Evolutionary conservation across 2,888 invertebrate genomes (phyloP).

Genomic region (Schizotus pectinicornis): DNA sequence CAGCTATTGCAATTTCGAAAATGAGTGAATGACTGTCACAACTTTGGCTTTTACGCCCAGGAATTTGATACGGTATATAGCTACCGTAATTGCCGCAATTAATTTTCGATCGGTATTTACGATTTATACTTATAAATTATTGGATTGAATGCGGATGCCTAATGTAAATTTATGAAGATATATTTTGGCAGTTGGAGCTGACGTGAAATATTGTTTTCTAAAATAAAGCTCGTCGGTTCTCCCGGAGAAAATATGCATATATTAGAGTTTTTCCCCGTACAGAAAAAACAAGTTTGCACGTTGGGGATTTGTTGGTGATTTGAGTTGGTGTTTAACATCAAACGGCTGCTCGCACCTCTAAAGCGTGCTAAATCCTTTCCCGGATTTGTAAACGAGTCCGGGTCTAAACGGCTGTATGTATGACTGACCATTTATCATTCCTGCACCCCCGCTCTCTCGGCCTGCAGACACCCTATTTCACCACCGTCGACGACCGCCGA

Average conservation of each 20-base stretch:
- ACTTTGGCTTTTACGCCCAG: too few relatives aligned
- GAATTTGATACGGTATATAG: too few relatives aligned
- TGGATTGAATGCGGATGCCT: neutral
- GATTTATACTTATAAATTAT: constrained; percentile 13
- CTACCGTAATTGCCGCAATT: constrained; percentile 4
- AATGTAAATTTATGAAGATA: constrained; percentile 19
- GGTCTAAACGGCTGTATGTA: constrained; percentile 57
- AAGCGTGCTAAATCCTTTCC: constrained; percentile 58
- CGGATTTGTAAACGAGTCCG: constrained; percentile 59
- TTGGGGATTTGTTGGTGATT: constrained; percentile 45
- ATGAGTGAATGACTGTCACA: neutral
- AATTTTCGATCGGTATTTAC: neutral
- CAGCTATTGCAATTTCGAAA: neutral
- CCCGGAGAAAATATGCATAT: constrained; percentile 40
- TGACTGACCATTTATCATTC: constrained; percentile 61
- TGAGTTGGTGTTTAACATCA: constrained; percentile 46
- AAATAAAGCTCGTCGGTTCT: constrained; percentile 36
- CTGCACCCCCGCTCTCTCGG: constrained; percentile 45
- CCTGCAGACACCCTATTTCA: constrained; percentile 28
- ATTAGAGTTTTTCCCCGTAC: constrained; percentile 39
- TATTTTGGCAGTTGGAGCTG: constrained; percentile 11
- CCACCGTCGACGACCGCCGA: constrained; percentile 26
- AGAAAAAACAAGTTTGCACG: constrained; percentile 42
- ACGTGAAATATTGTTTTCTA: constrained; percentile 25
- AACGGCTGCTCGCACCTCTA: constrained; percentile 54